These are phyloP conservation scores for Aethes cnicana DNA, from an alignment of 2,888 invertebrate genomes.

Conservation along the genomic window DNA sequence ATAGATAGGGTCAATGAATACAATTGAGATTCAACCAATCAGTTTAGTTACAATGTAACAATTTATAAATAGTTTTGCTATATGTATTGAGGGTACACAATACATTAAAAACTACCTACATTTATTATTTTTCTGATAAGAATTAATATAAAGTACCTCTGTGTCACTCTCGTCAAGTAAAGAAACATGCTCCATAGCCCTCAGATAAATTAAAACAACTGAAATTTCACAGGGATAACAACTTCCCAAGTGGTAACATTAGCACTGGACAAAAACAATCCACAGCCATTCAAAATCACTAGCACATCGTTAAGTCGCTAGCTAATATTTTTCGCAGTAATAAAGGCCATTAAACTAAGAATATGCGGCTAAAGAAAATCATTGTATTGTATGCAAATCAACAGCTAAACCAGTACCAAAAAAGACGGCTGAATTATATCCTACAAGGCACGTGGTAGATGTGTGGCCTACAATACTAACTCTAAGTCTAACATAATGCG, in stretches of 20 bases:
- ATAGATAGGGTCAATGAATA: conserved; percentile 40
- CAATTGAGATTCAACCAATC: neutral
- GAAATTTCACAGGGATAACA: conserved; percentile 29
- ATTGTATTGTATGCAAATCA: conserved; percentile 80
- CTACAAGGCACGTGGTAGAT: conserved; percentile 51
- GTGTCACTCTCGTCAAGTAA: conserved; percentile 63
- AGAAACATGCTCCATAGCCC: conserved; percentile 55
- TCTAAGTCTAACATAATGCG: conserved; percentile 44
- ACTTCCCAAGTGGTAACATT: conserved; percentile 9
- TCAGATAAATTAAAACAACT: conserved; percentile 33
- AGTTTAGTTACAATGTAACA: too few species aligned
- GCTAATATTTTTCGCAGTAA: conserved; percentile 19
- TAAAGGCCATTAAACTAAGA: conserved; percentile 47
- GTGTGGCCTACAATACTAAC: conserved; percentile 54
- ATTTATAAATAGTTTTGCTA: too few species aligned
- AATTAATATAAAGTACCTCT: conserved; percentile 50
- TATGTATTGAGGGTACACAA: too few species aligned
- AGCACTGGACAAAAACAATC: conserved; percentile 17
- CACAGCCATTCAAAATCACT: conserved; percentile 16
- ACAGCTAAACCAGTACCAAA: conserved; percentile 62
- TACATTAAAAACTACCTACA: neutral
- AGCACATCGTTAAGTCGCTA: conserved; percentile 19
- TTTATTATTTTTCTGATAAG: neutral
- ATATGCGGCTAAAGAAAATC: conserved; percentile 56
- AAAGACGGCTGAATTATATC: conserved; percentile 54